phyloP scores from a whole-genome alignment of 2,113 vertebrate genomes.

The Elgaria multicarinata region DNA sequence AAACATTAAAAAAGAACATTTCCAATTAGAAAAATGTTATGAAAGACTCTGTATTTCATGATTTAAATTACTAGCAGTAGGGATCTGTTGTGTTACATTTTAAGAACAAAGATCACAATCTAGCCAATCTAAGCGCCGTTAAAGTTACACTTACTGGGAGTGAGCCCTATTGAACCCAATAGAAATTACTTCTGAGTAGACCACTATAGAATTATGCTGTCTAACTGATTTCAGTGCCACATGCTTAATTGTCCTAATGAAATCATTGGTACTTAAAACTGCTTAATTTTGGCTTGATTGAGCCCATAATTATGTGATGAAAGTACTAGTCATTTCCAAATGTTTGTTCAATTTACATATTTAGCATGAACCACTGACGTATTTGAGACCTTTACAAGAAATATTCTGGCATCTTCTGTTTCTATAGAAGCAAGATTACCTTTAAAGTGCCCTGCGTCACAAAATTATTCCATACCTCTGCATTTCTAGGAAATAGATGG shows the following conservation, averaged over 20 bases:
- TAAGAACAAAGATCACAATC: not conserved
- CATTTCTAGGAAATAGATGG: not conserved
- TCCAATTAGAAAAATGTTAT: conserved; percentile 1
- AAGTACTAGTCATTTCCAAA: not conserved
- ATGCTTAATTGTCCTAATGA: not conserved
- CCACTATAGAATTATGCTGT: not conserved
- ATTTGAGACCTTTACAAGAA: not conserved
- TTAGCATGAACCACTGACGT: not conserved
- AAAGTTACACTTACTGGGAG: not conserved
- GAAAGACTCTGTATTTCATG: not conserved
- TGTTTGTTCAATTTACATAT: not conserved
- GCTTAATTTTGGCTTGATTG: not conserved
- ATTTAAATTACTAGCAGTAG: not conserved
- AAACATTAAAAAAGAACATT: not conserved
- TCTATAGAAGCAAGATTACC: not conserved
- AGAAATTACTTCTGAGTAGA: not conserved
- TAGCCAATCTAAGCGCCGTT: not conserved
- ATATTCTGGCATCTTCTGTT: not conserved
- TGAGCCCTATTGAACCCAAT: not conserved
- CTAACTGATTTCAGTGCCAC: not conserved
- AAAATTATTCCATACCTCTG: not conserved
- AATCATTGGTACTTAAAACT: not conserved
- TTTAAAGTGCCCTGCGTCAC: not conserved
- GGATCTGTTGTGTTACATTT: not conserved
- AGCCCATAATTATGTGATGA: not conserved